Base-by-base conservation (phyloP, 2,888 invertebrate species). In the Penaeus monodon region DNA sequence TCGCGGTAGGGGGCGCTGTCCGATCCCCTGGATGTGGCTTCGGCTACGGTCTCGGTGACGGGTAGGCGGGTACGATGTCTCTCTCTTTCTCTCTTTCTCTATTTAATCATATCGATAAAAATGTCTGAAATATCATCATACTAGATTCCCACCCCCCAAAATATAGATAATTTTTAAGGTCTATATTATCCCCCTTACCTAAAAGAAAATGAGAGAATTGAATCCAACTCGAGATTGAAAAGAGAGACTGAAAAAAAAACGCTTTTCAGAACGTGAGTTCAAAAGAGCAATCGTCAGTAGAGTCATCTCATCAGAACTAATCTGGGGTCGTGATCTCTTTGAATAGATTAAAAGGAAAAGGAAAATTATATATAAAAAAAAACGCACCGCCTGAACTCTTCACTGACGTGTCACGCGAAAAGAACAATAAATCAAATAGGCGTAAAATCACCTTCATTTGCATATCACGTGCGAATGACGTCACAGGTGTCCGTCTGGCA, bases 341-440 rank as follows among this genome's bases (percentile, higher is more conserved):
- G 66, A 65, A 44, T 80, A 38, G 80, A 80, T 80, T 80, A 49
- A 38, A 44, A 29, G 22, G 20, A n/a, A 49, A 49, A 8, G 14
- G 14, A 8, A 49, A 49, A 49, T 33, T 33, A 33, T 33, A 74
- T 38, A 65, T 63, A 84, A 84, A 78, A 77, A 77, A 66, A 49
- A 49, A 68, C 78, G 65, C 77, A 66, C 68, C 78, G 68, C 78
- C 65, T 38, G 65, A 33, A 22, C 38, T 65, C 77, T 77, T 49
- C 77, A 49, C 66, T 84, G 77, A 78, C 29, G 66, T 38, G 78
- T 77, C 78, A 49, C 66, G 76, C 83, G 65, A 49, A 65, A 84
- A 33, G 77, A 76, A 83, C 82, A 83, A 33, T 83, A 74, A 83
- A 57, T 83, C 74, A 83, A 83, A 83, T 83, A 83, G 74, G 82